Base-by-base conservation (phyloP, 1,140 invertebrate species). In the Berghia stephanieae region DNA sequence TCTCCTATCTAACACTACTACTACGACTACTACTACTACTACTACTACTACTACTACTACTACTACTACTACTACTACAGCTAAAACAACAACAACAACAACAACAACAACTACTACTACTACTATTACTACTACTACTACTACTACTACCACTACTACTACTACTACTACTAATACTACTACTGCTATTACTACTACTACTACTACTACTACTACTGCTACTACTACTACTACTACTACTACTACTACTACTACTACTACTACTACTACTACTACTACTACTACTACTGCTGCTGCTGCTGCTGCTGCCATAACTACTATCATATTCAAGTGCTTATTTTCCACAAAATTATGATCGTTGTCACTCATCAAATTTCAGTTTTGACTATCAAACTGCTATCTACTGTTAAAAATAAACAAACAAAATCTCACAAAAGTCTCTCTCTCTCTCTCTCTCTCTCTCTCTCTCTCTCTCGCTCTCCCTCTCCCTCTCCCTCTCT, bases 41-140 rank as follows among this genome's bases (percentile, higher is more conserved):
- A 72, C 70, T 72, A 72, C 44, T 44, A 72, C 38, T 52, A 52
- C 43, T 52, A 52, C 27, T 69, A 69, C 67, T 38, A 34, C 70
- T 52, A 72, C 31, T 52, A 49, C 43, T 10, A 72, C 43, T 72
- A 72, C 70, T 72, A 52, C 43, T 72, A 44, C 8, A 24, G 18
- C 43, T 72, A 52, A 40, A 49, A 72, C 70, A 13, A 72, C 70
- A 49, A 52, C 70, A 49, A 46, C 70, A 49, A 52, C 70, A 49
- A 52, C 21, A 49, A 34, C 43, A 49, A 52, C 70, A 49, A 52
- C 70, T 72, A 52, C 70, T 72, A 34, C 70, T 72, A 34, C 42
- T 72, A 34, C 42, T 72, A 34, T 34, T 72, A 34, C 44, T 49
- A 52, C 44, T 49, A 52, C 70, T 72, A 72, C 43, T 72, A 52